Evolutionary conservation across 2,888 invertebrate species (phyloP).

Genomic region (Caradrina kadenii): DNA sequence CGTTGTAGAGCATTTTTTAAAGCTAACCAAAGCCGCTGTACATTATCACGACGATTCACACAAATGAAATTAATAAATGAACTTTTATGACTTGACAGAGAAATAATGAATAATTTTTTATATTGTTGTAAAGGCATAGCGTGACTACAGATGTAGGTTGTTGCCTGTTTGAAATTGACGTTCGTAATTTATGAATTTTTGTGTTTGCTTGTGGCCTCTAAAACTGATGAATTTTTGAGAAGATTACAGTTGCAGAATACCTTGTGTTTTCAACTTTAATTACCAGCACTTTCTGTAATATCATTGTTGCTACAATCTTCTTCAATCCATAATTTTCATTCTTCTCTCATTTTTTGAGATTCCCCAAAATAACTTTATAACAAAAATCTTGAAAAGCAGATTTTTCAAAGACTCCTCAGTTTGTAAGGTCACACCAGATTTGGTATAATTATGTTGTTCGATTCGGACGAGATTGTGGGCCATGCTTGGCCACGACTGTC

Average conservation of each 20-base stretch:
- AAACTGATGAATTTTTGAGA: conserved; percentile 65
- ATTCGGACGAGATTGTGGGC: conserved; percentile 63
- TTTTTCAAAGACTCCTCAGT: conserved; percentile 63
- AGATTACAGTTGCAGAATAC: background rate
- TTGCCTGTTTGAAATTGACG: conserved; percentile 83
- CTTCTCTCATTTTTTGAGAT: background rate
- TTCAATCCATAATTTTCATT: background rate
- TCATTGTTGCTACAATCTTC: background rate
- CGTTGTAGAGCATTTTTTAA: conserved; percentile 70
- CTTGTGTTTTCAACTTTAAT: background rate
- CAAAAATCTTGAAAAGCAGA: background rate
- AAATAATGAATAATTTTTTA: conserved; percentile 72
- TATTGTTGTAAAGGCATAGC: conserved; percentile 73
- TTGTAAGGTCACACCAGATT: conserved; percentile 76
- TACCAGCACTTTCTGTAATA: background rate
- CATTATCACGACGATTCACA: conserved; percentile 76
- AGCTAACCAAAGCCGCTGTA: conserved; percentile 77
- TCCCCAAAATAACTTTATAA: no score
- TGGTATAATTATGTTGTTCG: conserved; percentile 81
- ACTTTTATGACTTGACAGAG: conserved; percentile 79
- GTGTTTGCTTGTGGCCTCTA: conserved; percentile 79
- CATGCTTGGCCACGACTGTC: conserved; percentile 46
- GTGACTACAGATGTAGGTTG: conserved; percentile 72
- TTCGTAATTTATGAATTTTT: conserved; percentile 82
- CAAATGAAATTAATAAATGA: conserved; percentile 84